Base-by-base conservation (phyloP, 2,888 invertebrate species). In the Epinotia nisella region DNA sequence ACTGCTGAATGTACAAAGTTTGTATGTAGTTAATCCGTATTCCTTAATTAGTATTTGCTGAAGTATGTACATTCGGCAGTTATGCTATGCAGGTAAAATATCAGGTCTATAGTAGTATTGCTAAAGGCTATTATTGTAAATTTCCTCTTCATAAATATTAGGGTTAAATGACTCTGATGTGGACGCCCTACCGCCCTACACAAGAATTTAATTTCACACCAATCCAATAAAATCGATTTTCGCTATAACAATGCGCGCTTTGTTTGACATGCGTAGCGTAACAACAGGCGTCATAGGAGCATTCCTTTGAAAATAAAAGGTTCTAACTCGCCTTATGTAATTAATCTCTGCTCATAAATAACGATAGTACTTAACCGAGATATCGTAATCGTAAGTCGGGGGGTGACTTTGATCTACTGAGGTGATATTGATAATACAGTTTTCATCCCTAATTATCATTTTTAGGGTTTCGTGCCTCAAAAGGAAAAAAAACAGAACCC, bases 201-300 rank as follows among this genome's bases (percentile, higher is more conserved):
- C 49, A 64, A 17, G 24, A 62, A 62, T 49, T 41, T 49, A 51
- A 51, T 49, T 24, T 64, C 29, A 29, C 51, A 17, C n/a, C 29
- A 29, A 24, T 51, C 10, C 17, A 64, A 51, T 49, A 64, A n/a
- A 64, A 64, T 29, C 29, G 19, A 51, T 24, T 64, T 64, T 49
- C 17, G 51, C 49, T 51, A 17, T n/a, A 35, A 64, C 62, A 62
- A 62, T 62, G 15, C 45, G 15, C 24, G 49, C 49, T 49, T 49
- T 49, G 49, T 49, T n/a, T 7, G 49, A 24, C 62, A n/a, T 49
- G 49, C n/a, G 62, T 21, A n/a, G n/a, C 24, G 5, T 61, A 24
- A 49, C 7, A 49, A 7, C n/a, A 49, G 62, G 62, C 49, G 62
- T 29, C 24, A 45, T 49, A 49, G 9, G n/a, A 24, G n/a, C 24